Percentiles rank a stretch among this genome's conserved stretches.
These are phyloP conservation scores for Drosophila histrio DNA, from an alignment of 2,888 invertebrate genomes.

Conservation along the genomic window DNA sequence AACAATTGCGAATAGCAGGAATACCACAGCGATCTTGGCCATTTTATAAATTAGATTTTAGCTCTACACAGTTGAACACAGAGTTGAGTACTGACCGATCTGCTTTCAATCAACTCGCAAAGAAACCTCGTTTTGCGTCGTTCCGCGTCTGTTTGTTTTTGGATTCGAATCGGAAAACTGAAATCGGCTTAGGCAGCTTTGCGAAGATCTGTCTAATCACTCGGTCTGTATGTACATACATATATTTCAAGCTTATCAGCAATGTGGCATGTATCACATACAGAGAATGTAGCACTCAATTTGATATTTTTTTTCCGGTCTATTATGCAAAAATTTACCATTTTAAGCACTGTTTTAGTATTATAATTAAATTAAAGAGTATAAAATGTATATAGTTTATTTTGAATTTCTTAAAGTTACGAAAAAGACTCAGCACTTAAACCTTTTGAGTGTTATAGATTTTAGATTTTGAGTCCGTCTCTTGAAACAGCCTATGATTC, in stretches of 20 bases:
- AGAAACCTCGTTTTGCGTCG: conserved; percentile 42
- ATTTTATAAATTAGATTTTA: conserved; percentile 22
- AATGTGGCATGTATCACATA: neutral
- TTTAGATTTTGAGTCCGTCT: too few species aligned
- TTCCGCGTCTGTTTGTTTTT: conserved; percentile 5
- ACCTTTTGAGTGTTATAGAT: too few species aligned
- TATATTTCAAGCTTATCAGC: conserved; percentile 2
- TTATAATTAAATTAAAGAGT: neutral
- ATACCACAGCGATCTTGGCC: conserved; percentile 51
- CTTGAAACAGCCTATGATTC: too few species aligned
- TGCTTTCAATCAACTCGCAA: conserved; percentile 12
- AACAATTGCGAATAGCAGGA: conserved; percentile 43
- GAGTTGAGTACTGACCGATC: conserved; percentile 45
- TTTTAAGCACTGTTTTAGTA: neutral
- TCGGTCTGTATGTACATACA: neutral
- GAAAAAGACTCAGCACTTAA: too few species aligned
- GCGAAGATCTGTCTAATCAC: neutral
- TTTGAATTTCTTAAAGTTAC: too few species aligned
- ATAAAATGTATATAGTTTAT: neutral
- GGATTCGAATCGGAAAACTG: neutral
- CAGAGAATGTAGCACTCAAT: neutral
- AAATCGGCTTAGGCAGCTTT: neutral
- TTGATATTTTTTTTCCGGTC: neutral
- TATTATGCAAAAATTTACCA: neutral
- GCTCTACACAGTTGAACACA: conserved; percentile 40